Evolutionary conservation across 1,140 invertebrate species (phyloP).

Genomic region (Diorhabda carinulata): DNA sequence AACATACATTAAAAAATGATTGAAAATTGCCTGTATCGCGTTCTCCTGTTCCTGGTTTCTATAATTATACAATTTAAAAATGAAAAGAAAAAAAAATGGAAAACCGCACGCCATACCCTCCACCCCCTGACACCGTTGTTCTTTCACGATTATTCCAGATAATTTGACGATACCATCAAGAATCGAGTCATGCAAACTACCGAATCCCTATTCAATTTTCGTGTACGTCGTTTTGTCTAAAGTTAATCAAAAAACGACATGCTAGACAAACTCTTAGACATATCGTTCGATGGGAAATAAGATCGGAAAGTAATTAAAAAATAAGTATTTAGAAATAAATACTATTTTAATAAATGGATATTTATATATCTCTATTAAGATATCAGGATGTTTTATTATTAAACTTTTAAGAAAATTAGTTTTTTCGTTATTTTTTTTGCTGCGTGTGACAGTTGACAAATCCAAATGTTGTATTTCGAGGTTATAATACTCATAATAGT

Average conservation of each 20-base stretch:
- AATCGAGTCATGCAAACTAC: neutral
- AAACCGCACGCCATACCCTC: constrained; percentile 1
- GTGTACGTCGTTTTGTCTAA: constrained; percentile 6
- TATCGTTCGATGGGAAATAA: neutral
- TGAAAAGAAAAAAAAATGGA: neutral
- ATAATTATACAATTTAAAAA: neutral
- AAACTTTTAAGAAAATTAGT: too few species aligned
- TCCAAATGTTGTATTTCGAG: too few species aligned
- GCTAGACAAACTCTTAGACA: constrained; percentile 1
- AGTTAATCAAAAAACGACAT: constrained; percentile 10
- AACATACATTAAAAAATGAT: neutral
- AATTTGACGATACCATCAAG: neutral
- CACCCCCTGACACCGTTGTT: neutral
- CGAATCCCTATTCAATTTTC: constrained; percentile 8
- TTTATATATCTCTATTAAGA: too few species aligned
- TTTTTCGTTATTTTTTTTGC: too few species aligned
- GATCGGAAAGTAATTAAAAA: too few species aligned
- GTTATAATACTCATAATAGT: too few species aligned
- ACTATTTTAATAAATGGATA: too few species aligned
- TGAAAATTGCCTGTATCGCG: neutral
- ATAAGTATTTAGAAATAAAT: too few species aligned
- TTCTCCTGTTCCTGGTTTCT: constrained; percentile 1
- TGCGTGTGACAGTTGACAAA: too few species aligned
- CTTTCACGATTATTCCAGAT: neutral
- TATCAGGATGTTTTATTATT: too few species aligned